These are phyloP conservation scores for Vultur gryphus DNA, from an alignment of 2,797 vertebrate species.

Conservation along the genomic window DNA sequence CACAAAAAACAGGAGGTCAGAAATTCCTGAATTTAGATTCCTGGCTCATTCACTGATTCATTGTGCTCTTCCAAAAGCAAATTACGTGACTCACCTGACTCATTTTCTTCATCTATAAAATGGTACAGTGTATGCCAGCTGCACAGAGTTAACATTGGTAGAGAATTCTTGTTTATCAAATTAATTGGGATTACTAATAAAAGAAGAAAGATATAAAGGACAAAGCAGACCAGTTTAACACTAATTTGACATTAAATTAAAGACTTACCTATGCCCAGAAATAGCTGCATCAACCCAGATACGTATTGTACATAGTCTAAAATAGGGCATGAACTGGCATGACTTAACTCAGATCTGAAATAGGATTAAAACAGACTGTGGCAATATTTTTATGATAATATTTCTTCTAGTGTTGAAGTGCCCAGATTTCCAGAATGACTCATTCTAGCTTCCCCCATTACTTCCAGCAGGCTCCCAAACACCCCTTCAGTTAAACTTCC, in stretches of 20 bases:
- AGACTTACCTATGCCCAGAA: constrained; percentile 5
- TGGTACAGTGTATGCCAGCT: background rate
- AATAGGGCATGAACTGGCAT: constrained; percentile 41
- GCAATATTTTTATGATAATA: background rate
- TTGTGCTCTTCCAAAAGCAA: background rate
- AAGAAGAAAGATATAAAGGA: background rate
- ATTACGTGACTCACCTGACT: background rate
- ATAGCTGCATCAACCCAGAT: constrained; percentile 57
- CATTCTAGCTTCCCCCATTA: background rate
- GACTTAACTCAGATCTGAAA: constrained; percentile 25
- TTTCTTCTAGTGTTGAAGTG: background rate
- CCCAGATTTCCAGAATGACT: background rate
- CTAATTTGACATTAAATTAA: constrained; percentile 7
- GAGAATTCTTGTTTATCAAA: constrained; percentile 10
- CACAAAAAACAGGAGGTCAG: background rate
- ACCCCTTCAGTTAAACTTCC: background rate
- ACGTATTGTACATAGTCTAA: background rate
- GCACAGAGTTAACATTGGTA: background rate
- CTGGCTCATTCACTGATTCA: background rate
- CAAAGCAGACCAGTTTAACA: background rate
- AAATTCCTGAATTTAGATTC: constrained; percentile 16
- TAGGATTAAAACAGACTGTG: background rate
- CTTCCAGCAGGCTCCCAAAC: background rate
- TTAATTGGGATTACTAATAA: background rate
- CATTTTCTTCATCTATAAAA: background rate